Conservation (phyloP, 2,113 vertebrate species). For the Camelus dromedarius region DNA sequence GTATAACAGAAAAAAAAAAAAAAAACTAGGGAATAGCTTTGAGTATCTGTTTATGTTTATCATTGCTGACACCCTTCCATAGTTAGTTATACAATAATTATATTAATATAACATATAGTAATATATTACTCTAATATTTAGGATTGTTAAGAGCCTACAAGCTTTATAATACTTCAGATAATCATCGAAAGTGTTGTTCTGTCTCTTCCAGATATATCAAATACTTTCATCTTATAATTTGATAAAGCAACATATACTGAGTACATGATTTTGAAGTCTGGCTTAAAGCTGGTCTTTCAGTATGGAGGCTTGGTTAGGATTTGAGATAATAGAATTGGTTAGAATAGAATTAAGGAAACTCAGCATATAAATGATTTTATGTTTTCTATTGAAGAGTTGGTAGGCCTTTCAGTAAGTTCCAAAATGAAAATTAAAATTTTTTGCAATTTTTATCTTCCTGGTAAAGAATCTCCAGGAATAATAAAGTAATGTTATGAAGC, state of each 20-base stretch:
- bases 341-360: not conserved
- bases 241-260: not conserved
- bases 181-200: not conserved
- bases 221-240: not conserved
- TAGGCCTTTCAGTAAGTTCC: not conserved
- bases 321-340: not conserved
- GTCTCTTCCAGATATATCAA: not conserved
- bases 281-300: not conserved
- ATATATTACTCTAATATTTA: not conserved
- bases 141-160: not conserved
- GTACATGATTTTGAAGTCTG: conserved; percentile 15
- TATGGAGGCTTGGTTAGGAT: not conserved
- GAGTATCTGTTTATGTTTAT: not conserved
- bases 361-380: not conserved
- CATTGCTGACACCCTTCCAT: not conserved
- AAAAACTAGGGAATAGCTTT: not conserved
- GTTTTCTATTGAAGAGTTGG: not conserved
- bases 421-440: not conserved
- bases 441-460: conserved; percentile 5
- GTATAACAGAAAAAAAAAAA: not conserved
- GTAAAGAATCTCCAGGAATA: not conserved
- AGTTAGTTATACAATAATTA: not conserved
- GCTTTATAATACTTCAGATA: conserved; percentile 11
- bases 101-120: not conserved
- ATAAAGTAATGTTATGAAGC: not conserved